These are phyloP conservation scores for Flexamia atlantica DNA, from an alignment of 2,888 invertebrate species.

Conservation along the genomic window DNA sequence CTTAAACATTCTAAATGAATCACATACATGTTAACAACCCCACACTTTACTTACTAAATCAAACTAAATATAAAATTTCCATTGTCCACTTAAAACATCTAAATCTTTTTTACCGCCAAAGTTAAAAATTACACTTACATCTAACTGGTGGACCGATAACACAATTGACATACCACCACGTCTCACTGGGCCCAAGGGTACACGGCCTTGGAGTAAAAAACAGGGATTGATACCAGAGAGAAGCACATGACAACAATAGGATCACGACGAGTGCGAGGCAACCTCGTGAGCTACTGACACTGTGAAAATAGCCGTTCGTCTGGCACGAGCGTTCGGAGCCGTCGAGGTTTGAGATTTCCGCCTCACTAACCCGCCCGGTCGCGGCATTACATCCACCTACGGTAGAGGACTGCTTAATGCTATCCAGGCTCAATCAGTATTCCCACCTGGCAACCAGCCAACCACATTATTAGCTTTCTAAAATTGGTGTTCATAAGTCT, in stretches of 20 bases:
- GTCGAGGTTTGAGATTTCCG: neutral
- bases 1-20: no score
- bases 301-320: slow-evolving; percentile 35
- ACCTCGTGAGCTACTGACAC: neutral
- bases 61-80: no score
- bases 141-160: neutral
- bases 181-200: neutral
- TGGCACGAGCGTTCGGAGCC: neutral
- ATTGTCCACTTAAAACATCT: no score
- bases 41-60: no score
- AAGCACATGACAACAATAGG: slow-evolving; percentile 43
- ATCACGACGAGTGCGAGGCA: neutral
- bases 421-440: slow-evolving; percentile 15
- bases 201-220: slow-evolving; percentile 15
- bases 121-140: slow-evolving; percentile 15
- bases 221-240: neutral
- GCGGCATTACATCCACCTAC: slow-evolving; percentile 10
- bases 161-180: slow-evolving; percentile 12
- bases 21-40: no score
- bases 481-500: slow-evolving; percentile 25
- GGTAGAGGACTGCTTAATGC: slow-evolving; percentile 2
- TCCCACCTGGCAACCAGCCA: slow-evolving; percentile 3
- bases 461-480: slow-evolving; percentile 28
- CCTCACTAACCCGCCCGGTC: slow-evolving; percentile 9
- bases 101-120: neutral